Evolutionary conservation across 2,797 vertebrate species (phyloP).

Genomic region (Cygnus olor): DNA sequence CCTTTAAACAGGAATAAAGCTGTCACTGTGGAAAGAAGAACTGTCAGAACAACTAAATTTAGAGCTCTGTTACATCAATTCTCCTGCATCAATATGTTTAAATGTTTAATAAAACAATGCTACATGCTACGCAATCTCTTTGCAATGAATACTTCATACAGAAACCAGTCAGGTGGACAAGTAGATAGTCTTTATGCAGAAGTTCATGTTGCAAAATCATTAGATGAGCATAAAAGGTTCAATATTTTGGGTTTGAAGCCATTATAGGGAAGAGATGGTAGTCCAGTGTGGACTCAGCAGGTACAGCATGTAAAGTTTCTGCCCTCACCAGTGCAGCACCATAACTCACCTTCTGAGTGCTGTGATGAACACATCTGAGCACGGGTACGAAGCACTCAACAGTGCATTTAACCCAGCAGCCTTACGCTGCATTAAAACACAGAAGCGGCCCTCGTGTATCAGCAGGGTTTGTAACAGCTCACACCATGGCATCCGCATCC

Average conservation of each 20-base stretch:
- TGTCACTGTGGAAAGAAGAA: not conserved
- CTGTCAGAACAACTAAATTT: slow-evolving; percentile 1
- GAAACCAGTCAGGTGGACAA: not conserved
- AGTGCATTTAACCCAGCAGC: not conserved
- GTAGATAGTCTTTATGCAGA: not conserved
- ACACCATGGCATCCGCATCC: fast-evolving
- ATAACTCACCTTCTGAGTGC: not conserved
- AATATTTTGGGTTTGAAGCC: not conserved
- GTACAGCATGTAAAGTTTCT: not conserved
- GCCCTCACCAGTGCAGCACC: not conserved
- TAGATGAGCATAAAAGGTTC: not conserved
- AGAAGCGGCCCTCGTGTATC: not conserved
- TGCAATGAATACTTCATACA: slow-evolving; percentile 20
- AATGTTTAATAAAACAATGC: slow-evolving; percentile 45
- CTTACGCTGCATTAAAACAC: not conserved
- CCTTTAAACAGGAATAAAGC: slow-evolving; percentile 33
- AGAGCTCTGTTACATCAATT: not conserved
- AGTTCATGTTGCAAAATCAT: slow-evolving; percentile 4
- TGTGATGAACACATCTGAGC: no score
- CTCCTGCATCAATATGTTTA: slow-evolving; percentile 22
- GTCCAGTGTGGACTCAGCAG: not conserved
- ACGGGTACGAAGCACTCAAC: not conserved
- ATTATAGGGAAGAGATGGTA: not conserved
- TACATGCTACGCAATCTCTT: not conserved
- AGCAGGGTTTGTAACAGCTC: not conserved